Base-by-base conservation (phyloP, 1,140 invertebrate species). In the Drosophila sp. region DNA sequence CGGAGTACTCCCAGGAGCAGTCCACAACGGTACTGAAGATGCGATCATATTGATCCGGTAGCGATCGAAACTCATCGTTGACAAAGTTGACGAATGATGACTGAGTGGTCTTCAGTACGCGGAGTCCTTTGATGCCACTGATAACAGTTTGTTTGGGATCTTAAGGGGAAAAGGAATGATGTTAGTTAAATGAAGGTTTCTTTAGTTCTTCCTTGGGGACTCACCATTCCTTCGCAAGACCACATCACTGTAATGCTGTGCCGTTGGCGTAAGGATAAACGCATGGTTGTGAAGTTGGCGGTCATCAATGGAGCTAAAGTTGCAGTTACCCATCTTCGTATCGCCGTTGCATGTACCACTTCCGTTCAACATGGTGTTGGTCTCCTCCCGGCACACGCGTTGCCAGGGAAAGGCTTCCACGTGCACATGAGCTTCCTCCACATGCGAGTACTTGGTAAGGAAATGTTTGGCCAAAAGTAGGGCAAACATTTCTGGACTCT, bases 41-140 rank as follows among this genome's bases (percentile, higher is more conserved):
- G 66, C 96, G 93, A 91, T 96, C 96, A n/a, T 95, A 93, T 35
- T 94, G 93, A 92, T 96, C 95, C 0, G 95, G 93, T n/a, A 96
- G 91, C 1, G 95, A 95, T 27, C 95, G 94, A 76, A 95, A 96
- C 72, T 96, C 96, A 78, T 96, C 96, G 86, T 95, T 94, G 25
- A 96, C 94, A 79, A 96, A 96, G 90, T 96, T 95, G 1, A 94
- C 94, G 86, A 97, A 97, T 4, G 95, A 94, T 1, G 96, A 96
- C 81, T 96, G 95, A 0, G 96, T 96, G 0, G 96, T 96, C 92
- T 96, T 96, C 60, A 96, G 86, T 0, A 96, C 94, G 25, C 95
- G 92, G 27, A 96, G 91, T n/a, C 94, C 94, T 56, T 94, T 95
- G 41, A 96, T 91, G 25, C 95, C 95, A 29, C 94, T 94, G 60